These are phyloP conservation scores for Galerucella nymphaeae DNA, from an alignment of 2,888 invertebrate species.

Conservation along the genomic window DNA sequence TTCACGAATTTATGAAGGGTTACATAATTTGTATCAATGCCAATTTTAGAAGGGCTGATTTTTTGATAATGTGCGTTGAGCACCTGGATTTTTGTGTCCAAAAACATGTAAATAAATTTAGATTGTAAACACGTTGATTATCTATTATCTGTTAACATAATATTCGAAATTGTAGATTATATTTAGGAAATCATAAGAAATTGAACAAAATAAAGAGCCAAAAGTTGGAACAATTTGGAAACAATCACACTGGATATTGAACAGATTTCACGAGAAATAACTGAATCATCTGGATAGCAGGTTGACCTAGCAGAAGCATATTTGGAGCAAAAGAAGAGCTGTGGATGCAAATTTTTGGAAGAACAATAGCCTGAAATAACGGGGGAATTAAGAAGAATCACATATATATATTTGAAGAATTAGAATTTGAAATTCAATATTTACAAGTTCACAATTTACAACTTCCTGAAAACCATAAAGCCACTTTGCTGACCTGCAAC, in stretches of 20 bases:
- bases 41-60: neutral
- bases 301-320: no score
- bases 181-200: no score
- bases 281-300: no score
- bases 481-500: slow-evolving; percentile 7
- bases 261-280: no score
- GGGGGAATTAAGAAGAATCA: no score
- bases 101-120: neutral
- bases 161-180: no score
- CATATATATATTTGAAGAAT: neutral
- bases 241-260: no score
- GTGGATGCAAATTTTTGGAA: no score
- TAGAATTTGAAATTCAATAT: neutral
- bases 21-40: slow-evolving; percentile 12
- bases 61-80: neutral
- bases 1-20: slow-evolving; percentile 3
- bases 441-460: neutral
- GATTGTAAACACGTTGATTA: neutral
- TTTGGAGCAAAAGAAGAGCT: no score
- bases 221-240: no score
- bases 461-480: slow-evolving; percentile 7
- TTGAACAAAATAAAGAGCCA: no score
- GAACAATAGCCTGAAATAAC: no score
- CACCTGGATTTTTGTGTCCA: neutral
- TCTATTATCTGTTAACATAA: neutral